Evolutionary conservation across 1,140 invertebrate species (phyloP).

Genomic region (Lepidurus arcticus): DNA sequence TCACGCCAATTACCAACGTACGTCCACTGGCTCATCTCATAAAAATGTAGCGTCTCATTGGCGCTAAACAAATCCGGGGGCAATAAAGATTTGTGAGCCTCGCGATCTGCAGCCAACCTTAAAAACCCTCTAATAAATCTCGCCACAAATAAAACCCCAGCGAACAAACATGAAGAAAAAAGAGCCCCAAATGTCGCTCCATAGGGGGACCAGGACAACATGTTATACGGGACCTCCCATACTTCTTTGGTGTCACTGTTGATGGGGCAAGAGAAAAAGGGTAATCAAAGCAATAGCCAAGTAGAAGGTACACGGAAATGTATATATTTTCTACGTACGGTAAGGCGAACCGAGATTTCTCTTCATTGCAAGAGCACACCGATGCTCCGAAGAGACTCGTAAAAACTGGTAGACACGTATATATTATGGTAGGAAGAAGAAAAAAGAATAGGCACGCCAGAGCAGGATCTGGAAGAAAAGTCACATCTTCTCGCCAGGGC

Average conservation of each 20-base stretch:
- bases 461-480: slow-evolving; percentile 4
- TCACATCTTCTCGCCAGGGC: slow-evolving; percentile 14
- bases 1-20: slow-evolving; percentile 7
- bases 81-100: not conserved
- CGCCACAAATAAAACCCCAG: not conserved
- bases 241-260: not conserved
- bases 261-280: slow-evolving; percentile 7
- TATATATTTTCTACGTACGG: not conserved
- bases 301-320: slow-evolving; percentile 3
- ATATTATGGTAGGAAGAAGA: not conserved
- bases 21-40: not conserved
- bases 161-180: not conserved
- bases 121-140: not conserved
- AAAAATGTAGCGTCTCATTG: not conserved
- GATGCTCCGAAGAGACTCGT: not conserved
- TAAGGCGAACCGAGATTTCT: not conserved
- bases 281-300: slow-evolving; percentile 7
- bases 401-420: slow-evolving; percentile 2
- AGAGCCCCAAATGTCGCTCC: not conserved
- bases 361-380: not conserved
- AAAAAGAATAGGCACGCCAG: not conserved
- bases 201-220: not conserved
- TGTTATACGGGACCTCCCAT: not conserved
- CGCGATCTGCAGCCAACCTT: not conserved
- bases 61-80: not conserved